Evolutionary conservation across 2,888 invertebrate genomes (phyloP).

Genomic region (Andrena marginata): DNA sequence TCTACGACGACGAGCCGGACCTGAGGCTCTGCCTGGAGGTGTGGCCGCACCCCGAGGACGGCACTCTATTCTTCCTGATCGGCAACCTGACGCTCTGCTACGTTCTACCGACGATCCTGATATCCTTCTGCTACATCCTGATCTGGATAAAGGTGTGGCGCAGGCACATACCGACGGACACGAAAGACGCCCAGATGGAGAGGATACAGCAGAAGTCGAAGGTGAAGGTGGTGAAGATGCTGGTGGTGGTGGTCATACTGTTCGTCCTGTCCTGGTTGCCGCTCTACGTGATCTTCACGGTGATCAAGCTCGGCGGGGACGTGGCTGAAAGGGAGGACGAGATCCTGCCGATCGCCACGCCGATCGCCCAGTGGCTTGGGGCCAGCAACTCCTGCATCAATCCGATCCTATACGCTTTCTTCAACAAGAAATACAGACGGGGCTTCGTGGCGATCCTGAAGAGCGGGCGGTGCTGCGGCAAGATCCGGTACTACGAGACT

Average conservation of each 20-base stretch:
- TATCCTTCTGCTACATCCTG: conserved; percentile 95
- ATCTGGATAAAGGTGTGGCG: conserved; percentile 97
- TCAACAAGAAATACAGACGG: conserved; percentile 96
- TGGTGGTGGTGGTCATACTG: conserved; percentile 96
- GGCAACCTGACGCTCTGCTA: conserved; percentile 96
- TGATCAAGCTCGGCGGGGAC: conserved; percentile 91
- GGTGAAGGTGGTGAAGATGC: conserved; percentile 97
- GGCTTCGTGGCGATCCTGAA: conserved; percentile 96
- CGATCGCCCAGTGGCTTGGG: conserved; percentile 96
- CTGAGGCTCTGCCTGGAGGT: conserved; percentile 92
- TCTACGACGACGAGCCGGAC: conserved; percentile 91
- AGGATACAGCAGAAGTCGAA: conserved; percentile 97
- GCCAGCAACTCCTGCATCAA: conserved; percentile 98
- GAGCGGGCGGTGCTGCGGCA: conserved; percentile 94
- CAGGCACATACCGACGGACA: conserved; percentile 95
- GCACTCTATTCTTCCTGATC: conserved; percentile 94
- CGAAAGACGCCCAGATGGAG: conserved; percentile 96
- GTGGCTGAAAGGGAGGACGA: conserved; percentile 93
- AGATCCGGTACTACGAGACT: conserved; percentile 94
- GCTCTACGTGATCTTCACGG: conserved; percentile 94
- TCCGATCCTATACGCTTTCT: conserved; percentile 97
- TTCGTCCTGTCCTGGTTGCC: conserved; percentile 98
- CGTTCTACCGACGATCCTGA: conserved; percentile 95
- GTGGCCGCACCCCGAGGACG: conserved; percentile 94
- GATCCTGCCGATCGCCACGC: conserved; percentile 92